Evolutionary conservation across 2,113 vertebrate genomes (phyloP).

Genomic region (Microtus oregoni): DNA sequence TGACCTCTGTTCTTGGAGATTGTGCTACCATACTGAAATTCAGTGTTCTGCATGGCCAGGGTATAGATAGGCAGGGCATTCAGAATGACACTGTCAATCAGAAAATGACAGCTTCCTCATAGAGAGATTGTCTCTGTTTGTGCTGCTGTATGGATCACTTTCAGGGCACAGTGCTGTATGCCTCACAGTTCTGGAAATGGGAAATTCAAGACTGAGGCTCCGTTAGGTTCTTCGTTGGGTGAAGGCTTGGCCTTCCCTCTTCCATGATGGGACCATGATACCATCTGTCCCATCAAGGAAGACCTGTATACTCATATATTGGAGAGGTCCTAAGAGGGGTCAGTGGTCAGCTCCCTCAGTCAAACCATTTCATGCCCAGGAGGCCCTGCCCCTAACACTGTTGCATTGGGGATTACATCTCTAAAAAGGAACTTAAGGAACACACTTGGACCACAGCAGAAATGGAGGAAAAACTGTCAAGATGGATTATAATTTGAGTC

Average conservation of each 20-base stretch:
- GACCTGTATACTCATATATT: background rate
- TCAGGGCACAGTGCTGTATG: background rate
- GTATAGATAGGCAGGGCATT: background rate
- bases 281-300: background rate
- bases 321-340: background rate
- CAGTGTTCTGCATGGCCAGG: background rate
- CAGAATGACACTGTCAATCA: background rate
- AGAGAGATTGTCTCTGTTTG: background rate
- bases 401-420: background rate
- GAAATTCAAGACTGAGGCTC: background rate
- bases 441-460: background rate
- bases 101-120: background rate
- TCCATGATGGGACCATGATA: background rate
- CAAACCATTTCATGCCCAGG: background rate
- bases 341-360: background rate
- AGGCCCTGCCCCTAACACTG: background rate
- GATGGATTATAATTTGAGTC: background rate
- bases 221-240: background rate
- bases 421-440: background rate
- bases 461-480: background rate
- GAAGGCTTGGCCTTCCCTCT: background rate
- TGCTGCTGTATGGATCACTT: background rate
- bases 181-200: background rate
- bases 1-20: background rate
- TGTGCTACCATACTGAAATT: background rate